Evolutionary conservation across 2,113 vertebrate genomes (phyloP), one percentile per base, ranked within the genome.

Genomic region (Sturnus vulgaris): DNA sequence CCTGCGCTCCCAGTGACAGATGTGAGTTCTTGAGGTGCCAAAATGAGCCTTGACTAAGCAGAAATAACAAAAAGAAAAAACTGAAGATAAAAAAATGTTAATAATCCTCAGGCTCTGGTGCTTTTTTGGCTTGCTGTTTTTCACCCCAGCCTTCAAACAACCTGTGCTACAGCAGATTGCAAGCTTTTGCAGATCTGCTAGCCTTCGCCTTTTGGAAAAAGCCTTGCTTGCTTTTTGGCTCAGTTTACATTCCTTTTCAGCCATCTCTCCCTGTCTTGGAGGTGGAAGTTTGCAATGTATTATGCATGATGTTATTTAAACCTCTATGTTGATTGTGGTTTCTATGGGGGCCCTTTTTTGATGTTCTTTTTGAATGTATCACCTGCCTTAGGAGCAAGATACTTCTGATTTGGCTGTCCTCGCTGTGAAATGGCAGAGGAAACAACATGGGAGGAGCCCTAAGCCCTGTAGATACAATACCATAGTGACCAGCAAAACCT

Each of bases 291-390:
- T 78, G 76, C 76, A 84, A 88, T 96, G 72, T 92, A 88, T 96
- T 83, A 90, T 96, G 84, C 75, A 95, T 92, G 87, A 90, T 91
- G 86, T 82, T 93, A 90, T 96, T 92, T 94, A 95, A 96, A 90
- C 68, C 91, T 70, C 76, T 82, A 0, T 61, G 88, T 84, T 86
- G 63, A 66, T 63, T 4, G 1, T 73, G 44, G 75, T 87, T 95
- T 75, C 59, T 70, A 35, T 16, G 15, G 64, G 59, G 52, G 19
- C 8, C 14, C 14, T 56, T 72, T 86, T 31, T 82, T 37, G 14
- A 73, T 7, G 5, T 10, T 72, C 40, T 61, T 91, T 59, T 83
- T 83, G 20, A 56, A 57, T 20, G 15, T 39, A 42, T 95, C 53
- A 71, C 60, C 66, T 93, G 57, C 64, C 69, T 88, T 94, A 60